Base-by-base conservation (phyloP, 2,113 vertebrate species). In the Aegithalos caudatus region DNA sequence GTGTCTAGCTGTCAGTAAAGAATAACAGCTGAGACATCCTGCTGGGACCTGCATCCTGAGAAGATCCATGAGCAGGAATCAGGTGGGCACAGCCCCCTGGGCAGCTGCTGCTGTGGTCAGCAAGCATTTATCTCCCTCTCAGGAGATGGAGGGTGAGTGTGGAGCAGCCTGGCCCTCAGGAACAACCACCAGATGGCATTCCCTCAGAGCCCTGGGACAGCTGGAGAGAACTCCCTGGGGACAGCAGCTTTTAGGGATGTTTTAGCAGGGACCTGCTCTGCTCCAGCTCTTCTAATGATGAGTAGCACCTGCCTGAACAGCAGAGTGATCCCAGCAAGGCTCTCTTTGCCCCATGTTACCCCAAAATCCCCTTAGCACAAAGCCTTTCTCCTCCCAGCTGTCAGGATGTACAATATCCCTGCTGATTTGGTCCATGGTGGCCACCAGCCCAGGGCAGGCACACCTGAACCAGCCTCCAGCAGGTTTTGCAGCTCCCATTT, bases 221-320 rank as follows among this genome's bases (percentile, higher is more conserved):
- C 21, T 47, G 35, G 9, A 16, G 24, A 11, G 35, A 5, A 7
- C 9, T 66, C 61, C 12, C 2, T 11, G 16, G 58, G n/a, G 12
- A 31, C 2, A 12, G 28, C 21, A 71, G n/a, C 4, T 25, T 53
- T 35, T 13, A 23, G 58, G 48, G 38, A 1, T 2, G 0, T n/a
- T 48, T 51, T 51, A 51, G 51, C 16, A 31, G 53, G 11, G 53
- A 8, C 44, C 45, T 86, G 67, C 15, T 38, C 60, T 1, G 1
- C 22, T 74, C 57, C 71, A 50, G 27, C 47, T 74, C 24, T 19
- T 25, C 13, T 5, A 27, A 22, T 2, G 33, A 29, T 11, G 40
- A 79, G 28, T 1, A 79, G 53, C 42, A 62, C 8, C 40, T 44
- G 27, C 57, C 33, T 71, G 15, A 25, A 6, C 15, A 17, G 29